Evolutionary conservation across 1,140 invertebrate genomes (phyloP).

Genomic region (Drosophila sproati): DNA sequence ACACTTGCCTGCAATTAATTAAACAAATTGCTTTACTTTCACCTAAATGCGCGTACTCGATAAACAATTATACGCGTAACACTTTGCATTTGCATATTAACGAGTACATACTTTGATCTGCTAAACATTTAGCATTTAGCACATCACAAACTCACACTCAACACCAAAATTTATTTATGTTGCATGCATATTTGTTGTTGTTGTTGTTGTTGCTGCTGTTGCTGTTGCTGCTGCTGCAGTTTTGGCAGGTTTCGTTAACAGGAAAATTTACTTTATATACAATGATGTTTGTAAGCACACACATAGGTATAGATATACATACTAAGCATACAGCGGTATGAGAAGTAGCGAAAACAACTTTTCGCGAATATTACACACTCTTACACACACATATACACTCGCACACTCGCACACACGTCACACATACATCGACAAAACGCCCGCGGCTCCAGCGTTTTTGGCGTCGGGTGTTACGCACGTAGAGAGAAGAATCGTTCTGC

Average conservation of each 20-base stretch:
- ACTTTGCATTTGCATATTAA: constrained; percentile 45
- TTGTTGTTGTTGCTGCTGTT: constrained; percentile 49
- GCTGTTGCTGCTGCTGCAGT: constrained; percentile 45
- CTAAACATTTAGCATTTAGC: constrained; percentile 45
- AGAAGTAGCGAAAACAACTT: constrained; percentile 64
- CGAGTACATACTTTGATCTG: constrained; percentile 39
- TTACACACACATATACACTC: constrained; percentile 22
- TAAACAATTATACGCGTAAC: constrained; percentile 42
- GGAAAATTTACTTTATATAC: constrained; percentile 69
- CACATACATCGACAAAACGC: constrained; percentile 34
- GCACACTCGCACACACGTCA: constrained; percentile 5
- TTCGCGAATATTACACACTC: constrained; percentile 65
- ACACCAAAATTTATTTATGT: constrained; percentile 51
- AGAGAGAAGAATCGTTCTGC: constrained; percentile 69
- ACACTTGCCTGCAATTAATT: constrained; percentile 74
- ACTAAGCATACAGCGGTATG: constrained; percentile 12
- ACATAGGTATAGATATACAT: background rate
- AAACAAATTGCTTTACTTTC: constrained; percentile 78
- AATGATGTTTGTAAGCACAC: constrained; percentile 13
- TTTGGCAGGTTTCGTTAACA: constrained; percentile 79
- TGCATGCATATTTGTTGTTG: constrained; percentile 47
- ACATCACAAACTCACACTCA: constrained; percentile 39
- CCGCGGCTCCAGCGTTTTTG: constrained; percentile 27
- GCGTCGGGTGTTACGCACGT: constrained; percentile 23
- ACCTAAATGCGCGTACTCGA: constrained; percentile 54